A percentile compares a stretch with the other conserved stretches of the same genome.
These are phyloP conservation scores for Mormyrops attenuatus DNA, from an alignment of 2,797 vertebrate species.

Conservation along the genomic window DNA sequence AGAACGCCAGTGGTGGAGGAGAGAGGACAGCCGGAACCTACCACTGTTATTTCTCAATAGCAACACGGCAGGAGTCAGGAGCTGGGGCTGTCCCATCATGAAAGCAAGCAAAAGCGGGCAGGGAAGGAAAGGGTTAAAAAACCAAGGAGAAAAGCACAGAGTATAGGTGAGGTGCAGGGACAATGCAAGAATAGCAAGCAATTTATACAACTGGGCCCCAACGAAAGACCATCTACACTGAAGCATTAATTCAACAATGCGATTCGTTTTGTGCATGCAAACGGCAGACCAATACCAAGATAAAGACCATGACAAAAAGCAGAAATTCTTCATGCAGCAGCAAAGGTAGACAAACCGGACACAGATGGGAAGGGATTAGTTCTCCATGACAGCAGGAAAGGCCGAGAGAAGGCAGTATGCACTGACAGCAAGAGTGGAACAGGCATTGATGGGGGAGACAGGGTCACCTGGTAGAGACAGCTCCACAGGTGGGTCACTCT, in stretches of 20 bases:
- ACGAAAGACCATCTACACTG: too few relatives aligned
- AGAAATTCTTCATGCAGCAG: neutral
- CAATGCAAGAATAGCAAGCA: slow-evolving; percentile 28
- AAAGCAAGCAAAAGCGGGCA: slow-evolving; percentile 39
- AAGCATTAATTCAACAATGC: neutral
- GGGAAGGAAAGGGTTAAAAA: slow-evolving; percentile 39
- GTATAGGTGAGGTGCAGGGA: slow-evolving; percentile 51
- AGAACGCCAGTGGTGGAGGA: slow-evolving; percentile 23
- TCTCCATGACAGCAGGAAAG: neutral
- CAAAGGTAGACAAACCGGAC: neutral
- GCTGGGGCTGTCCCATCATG: slow-evolving; percentile 78
- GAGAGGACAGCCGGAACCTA: slow-evolving; percentile 58
- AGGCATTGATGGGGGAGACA: neutral
- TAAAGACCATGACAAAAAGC: neutral
- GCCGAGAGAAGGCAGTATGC: neutral
- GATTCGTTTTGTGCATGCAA: neutral
- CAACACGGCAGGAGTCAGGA: slow-evolving; percentile 89
- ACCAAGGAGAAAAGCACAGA: slow-evolving; percentile 45
- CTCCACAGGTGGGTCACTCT: slow-evolving; percentile 67
- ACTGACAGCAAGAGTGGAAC: neutral
- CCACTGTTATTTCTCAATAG: slow-evolving; percentile 89
- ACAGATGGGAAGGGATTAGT: neutral
- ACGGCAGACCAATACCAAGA: neutral
- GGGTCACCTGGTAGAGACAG: slow-evolving; percentile 78
- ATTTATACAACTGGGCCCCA: neutral